Evolutionary conservation across 2,888 invertebrate genomes (phyloP), one percentile per base, ranked within the genome.

Genomic region (Scaptomyza polygonia): DNA sequence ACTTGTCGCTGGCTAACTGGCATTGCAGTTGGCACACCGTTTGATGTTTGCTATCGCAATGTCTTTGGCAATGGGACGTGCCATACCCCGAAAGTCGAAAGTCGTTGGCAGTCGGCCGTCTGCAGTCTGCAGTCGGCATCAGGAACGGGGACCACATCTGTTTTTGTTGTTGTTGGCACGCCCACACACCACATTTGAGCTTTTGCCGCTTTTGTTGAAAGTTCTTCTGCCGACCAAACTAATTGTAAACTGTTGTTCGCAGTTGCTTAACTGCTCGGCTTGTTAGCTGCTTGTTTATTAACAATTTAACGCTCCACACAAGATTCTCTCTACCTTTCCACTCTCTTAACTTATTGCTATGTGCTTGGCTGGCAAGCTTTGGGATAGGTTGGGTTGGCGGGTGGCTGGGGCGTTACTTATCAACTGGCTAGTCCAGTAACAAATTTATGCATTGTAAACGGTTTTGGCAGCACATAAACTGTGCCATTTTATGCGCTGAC

Each of bases 171-270:
- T n/a, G n/a, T 18, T 27, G 62, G 59, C 65, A 75, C 85, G 79
- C 73, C 81, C 73, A 84, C 78, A 84, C 78, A 69, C 57, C 52
- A 51, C 52, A 51, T 52, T 62, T 34, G 58, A 57, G 55, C 40
- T 61, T 51, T 74, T 67, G 81, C 67, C 81, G 81, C 81, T 25
- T 25, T 72, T 86, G 82, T 86, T 84, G 79, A 86, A 86, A 84
- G 86, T 80, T 74, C 54, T 68, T 40, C 42, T 32, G 70, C 59
- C 52, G 72, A 74, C 72, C 63, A 70, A 79, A 76, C 77, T 88
- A 89, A 88, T 89, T 88, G 85, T 77, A 83, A 88, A 88, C 77
- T 88, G 86, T 83, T 88, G 79, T 79, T 86, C 75, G 86, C 79
- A 74, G 72, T 78, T 75, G 76, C 72, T 73, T 69, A 74, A 85